Conservation (phyloP, 64 coral and sea anemone genomes). For the Pocillopora verrucosa region DNA sequence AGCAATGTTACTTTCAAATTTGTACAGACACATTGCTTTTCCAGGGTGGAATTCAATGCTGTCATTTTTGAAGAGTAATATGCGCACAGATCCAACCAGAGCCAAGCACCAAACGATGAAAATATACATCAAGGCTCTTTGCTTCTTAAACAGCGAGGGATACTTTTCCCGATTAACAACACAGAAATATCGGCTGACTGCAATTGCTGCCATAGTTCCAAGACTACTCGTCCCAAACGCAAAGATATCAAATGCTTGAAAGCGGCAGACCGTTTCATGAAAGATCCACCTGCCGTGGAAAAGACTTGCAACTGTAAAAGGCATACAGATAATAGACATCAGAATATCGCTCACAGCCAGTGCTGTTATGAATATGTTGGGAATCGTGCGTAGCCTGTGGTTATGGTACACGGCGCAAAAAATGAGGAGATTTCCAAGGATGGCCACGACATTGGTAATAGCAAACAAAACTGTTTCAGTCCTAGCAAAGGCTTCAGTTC, state of each 20-base stretch:
- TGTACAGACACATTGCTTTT: conserved; percentile 59
- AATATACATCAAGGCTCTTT: too few species aligned
- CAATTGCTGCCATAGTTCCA: conserved; percentile 54
- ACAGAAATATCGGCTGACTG: conserved; percentile 72
- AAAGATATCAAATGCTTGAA: conserved; percentile 52
- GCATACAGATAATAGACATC: conserved; percentile 55
- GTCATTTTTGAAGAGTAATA: not conserved
- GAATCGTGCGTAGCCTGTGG: conserved; percentile 16
- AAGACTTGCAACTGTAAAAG: conserved; percentile 51
- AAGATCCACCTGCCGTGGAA: conserved; percentile 61
- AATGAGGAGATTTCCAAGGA: conserved; percentile 38
- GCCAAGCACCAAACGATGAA: not conserved
- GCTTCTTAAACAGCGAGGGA: too few species aligned
- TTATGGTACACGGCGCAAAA: conserved; percentile 45
- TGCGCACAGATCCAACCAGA: conserved; percentile 32
- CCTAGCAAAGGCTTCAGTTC: not conserved
- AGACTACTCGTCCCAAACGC: conserved; percentile 36
- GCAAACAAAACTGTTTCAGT: conserved; percentile 14
- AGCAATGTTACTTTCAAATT: conserved; percentile 42
- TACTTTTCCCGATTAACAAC: conserved; percentile 42
- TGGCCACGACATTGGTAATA: not conserved
- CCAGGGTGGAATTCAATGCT: conserved; percentile 50
- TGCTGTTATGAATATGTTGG: conserved; percentile 56
- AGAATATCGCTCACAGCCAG: conserved; percentile 48
- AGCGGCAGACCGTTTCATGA: conserved; percentile 32